Percentiles rank a stretch among this genome's conserved stretches.
These are phyloP conservation scores for Silurus aristotelis DNA, from an alignment of 2,797 vertebrate species.

Conservation along the genomic window DNA sequence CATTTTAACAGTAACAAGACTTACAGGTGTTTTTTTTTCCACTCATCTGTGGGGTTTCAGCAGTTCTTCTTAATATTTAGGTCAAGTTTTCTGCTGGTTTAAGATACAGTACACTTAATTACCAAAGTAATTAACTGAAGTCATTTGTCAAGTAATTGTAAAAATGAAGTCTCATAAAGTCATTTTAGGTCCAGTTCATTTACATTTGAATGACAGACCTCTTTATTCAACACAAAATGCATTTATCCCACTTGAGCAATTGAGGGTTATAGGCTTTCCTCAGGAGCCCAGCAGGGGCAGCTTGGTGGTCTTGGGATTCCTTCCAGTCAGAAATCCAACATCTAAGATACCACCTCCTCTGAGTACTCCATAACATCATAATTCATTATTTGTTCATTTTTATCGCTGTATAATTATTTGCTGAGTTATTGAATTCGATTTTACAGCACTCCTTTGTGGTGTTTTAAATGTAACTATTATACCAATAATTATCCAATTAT, in stretches of 20 bases:
- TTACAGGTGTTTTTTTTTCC: neutral
- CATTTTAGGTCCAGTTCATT: neutral
- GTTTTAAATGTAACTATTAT: neutral
- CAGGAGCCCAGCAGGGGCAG: no score
- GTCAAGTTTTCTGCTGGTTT: neutral
- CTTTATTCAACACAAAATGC: no score
- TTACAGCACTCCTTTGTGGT: neutral
- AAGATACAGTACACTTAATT: neutral
- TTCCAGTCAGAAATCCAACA: no score
- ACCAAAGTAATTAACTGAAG: neutral
- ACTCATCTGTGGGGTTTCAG: neutral
- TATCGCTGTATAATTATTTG: neutral
- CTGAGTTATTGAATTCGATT: neutral
- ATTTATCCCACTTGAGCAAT: no score
- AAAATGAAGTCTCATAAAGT: neutral
- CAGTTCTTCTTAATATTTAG: neutral
- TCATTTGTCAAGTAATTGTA: neutral
- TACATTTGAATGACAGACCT: no score
- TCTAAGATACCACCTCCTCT: no score
- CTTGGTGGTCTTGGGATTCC: no score
- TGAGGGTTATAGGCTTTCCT: no score
- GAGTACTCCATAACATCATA: neutral
- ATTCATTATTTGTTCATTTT: neutral
- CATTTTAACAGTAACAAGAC: neutral
- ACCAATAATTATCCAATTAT: no score